phyloP scores from a whole-genome alignment of 2,797 vertebrate species.

The Pantherophis alleghaniensis region DNA sequence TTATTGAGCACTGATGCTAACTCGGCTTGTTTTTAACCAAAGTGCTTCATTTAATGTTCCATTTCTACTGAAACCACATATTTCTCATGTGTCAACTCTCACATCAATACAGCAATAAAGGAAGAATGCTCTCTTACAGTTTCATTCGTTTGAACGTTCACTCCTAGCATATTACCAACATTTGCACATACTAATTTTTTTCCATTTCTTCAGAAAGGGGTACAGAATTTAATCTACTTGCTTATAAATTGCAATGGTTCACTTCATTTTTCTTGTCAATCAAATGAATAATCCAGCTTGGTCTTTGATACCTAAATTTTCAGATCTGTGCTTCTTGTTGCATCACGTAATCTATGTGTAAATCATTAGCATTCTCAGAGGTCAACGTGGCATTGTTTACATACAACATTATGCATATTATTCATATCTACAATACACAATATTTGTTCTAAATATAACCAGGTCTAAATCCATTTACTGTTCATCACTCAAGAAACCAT shows the following conservation, averaged over 20 bases:
- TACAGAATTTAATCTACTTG: neutral
- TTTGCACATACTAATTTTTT: neutral
- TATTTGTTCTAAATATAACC: neutral
- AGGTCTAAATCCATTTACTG: neutral
- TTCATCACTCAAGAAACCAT: neutral
- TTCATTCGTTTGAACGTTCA: neutral
- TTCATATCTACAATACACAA: neutral
- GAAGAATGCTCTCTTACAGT: neutral
- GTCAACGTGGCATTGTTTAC: neutral
- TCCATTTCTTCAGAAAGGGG: neutral
- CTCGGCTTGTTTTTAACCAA: neutral
- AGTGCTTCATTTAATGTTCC: neutral
- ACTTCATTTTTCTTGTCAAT: neutral
- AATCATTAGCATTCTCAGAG: neutral
- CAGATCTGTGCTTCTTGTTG: neutral
- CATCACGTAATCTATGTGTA: neutral
- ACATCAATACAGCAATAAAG: neutral
- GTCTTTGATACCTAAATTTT: neutral
- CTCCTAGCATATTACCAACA: neutral
- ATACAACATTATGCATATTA: neutral
- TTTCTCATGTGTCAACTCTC: neutral
- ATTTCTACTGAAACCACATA: neutral
- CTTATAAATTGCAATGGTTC: neutral
- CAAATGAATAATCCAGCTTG: neutral
- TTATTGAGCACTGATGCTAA: neutral